phyloP scores from a whole-genome alignment of 2,113 vertebrate species.

The Heterochromis multidens region DNA sequence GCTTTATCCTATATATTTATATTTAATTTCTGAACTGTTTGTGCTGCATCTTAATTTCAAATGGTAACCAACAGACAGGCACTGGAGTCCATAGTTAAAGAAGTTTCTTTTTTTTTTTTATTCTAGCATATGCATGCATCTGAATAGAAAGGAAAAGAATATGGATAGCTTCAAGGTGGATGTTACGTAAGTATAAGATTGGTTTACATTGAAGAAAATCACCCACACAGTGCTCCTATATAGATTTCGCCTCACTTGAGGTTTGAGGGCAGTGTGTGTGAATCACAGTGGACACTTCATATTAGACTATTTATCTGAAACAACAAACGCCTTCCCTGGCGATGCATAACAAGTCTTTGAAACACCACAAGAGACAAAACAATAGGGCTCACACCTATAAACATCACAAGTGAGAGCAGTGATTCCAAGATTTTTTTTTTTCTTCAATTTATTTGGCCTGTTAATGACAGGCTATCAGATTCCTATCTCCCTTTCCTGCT shows the following conservation, averaged over 20 bases:
- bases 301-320: conserved; percentile 42
- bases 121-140: background rate
- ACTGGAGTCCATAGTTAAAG: background rate
- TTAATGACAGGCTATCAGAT: conserved; percentile 80
- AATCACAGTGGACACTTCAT: conserved; percentile 30
- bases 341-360: conserved; percentile 31
- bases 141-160: background rate
- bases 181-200: background rate
- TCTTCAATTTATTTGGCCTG: conserved; percentile 74
- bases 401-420: conserved; percentile 55
- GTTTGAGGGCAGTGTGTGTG: conserved; percentile 3
- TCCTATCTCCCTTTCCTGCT: conserved; percentile 75
- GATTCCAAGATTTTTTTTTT: conserved; percentile 63
- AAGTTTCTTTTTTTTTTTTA: background rate
- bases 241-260: background rate
- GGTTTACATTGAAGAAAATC: background rate
- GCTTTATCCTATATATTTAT: background rate
- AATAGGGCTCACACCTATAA: conserved; percentile 55
- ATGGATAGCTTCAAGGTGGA: background rate
- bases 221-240: background rate
- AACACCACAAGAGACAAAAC: conserved; percentile 45
- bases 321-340: conserved; percentile 35
- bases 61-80: background rate
- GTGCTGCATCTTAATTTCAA: background rate
- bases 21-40: background rate